These are phyloP conservation scores for Hofmannophila pseudospretella DNA, from an alignment of 2,888 invertebrate genomes.

Conservation along the genomic window DNA sequence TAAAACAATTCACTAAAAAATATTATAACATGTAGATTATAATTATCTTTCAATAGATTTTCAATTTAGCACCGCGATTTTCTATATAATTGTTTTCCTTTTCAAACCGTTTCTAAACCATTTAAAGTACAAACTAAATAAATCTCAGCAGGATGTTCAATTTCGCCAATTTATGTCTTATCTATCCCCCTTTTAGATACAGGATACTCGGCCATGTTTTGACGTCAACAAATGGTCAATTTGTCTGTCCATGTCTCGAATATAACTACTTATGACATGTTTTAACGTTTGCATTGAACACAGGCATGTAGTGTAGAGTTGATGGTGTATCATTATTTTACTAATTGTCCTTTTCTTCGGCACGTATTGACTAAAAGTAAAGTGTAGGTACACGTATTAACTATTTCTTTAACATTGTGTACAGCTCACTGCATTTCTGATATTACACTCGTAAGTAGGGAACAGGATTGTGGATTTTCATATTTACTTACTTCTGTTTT, in stretches of 20 bases:
- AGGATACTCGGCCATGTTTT: constrained; percentile 43
- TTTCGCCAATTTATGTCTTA: constrained; percentile 56
- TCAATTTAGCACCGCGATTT: too few relatives aligned
- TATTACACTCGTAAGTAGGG: too few relatives aligned
- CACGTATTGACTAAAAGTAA: not conserved
- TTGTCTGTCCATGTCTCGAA: constrained; percentile 7
- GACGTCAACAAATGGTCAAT: constrained; percentile 24
- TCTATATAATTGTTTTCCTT: too few relatives aligned
- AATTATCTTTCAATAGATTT: too few relatives aligned
- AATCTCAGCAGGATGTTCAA: constrained; percentile 47
- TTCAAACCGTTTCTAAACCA: not conserved
- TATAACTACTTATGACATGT: not conserved
- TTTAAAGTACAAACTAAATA: not conserved
- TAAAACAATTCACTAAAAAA: too few relatives aligned
- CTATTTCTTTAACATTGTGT: not conserved
- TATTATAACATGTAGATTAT: too few relatives aligned
- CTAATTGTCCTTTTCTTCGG: not conserved
- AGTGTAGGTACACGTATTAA: not conserved
- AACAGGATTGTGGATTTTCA: too few relatives aligned
- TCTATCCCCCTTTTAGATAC: constrained; percentile 47
- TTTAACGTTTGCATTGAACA: not conserved
- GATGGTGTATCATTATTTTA: not conserved
- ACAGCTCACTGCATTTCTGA: too few relatives aligned
- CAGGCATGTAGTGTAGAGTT: not conserved
- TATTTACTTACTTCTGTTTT: too few relatives aligned